Conservation (phyloP, 2,797 vertebrate species). For the Leontocebus nigricollis region DNA sequence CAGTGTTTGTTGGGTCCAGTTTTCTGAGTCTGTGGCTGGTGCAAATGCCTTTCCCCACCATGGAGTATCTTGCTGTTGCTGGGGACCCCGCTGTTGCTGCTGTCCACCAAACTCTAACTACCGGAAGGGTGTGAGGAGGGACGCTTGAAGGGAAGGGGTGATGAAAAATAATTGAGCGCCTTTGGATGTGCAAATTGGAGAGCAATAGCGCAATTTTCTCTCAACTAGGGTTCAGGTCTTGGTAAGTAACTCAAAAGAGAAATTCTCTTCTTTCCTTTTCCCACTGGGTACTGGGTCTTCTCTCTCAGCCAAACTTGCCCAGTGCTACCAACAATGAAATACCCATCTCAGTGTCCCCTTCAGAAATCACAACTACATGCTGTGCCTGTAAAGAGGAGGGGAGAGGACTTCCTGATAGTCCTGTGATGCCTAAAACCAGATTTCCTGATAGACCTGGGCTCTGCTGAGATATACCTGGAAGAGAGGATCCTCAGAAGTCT, state of each 20-base stretch:
- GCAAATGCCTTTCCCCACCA: not conserved
- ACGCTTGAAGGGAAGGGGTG: not conserved
- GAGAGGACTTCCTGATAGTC: not conserved
- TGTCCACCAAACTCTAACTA: not conserved
- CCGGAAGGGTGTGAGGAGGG: not conserved
- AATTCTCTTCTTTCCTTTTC: not conserved
- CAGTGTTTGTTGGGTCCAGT: not conserved
- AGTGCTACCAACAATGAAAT: not conserved
- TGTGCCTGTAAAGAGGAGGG: not conserved
- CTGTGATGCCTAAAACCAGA: not conserved
- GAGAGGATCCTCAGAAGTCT: too few species aligned
- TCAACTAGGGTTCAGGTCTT: not conserved
- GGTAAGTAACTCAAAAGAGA: not conserved
- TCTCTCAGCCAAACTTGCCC: not conserved
- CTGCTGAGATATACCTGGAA: not conserved
- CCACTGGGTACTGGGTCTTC: not conserved
- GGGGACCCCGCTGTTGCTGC: not conserved
- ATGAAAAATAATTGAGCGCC: not conserved
- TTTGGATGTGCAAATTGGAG: not conserved
- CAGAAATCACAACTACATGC: not conserved
- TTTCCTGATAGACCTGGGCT: not conserved
- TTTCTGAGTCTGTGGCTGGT: not conserved
- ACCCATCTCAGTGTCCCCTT: not conserved
- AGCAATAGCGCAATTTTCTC: not conserved
- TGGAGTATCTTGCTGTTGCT: not conserved